Base-by-base conservation (phyloP, 2,888 invertebrate genomes). In the Eupithecia tripunctaria region DNA sequence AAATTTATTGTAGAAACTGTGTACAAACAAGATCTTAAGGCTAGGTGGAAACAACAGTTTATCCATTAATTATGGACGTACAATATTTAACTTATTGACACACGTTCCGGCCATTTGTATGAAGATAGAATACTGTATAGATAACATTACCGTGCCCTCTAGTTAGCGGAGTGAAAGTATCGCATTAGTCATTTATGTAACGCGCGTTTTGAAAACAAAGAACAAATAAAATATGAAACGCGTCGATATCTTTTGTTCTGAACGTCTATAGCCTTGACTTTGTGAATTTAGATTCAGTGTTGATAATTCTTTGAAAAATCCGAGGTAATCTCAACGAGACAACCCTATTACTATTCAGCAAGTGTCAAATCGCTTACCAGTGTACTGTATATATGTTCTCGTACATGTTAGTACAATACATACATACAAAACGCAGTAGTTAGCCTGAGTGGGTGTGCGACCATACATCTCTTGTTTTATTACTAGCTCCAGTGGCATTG, bases 331-430 rank as follows among this genome's bases (percentile, higher is more conserved):
- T 36, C n/a, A 36, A 63, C 69, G 43, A 7, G 82, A 21, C 84
- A 89, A 68, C 90, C 90, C 89, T 90, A 79, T 10, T 60, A 60
- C 79, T 79, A 84, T 83, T 86, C 85, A 85, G 83, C 84, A 87
- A 88, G 88, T 88, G 89, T 90, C 88, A 88, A 87, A 89, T 88
- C 84, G 85, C 84, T 83, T 43, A 82, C 80, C 79, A 80, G 81
- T 80, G 41, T 81, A 77, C 83, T 72, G 72, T 79, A 76, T 75
- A 8, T 47, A n/a, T n/a, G n/a, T n/a, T n/a, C n/a, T n/a, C n/a
- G 21, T 21, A 51, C 51, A 56, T 56, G 76, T 78, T 74, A 67
- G 69, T 76, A 66, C 27, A 29, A 27, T 56, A n/a, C 32, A 63
- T 29, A 29, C n/a, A 36, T 70, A 64, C 36, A 69, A 29, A n/a